These are phyloP conservation scores for Chymomyza costata DNA, from an alignment of 1,140 invertebrate genomes.

Conservation along the genomic window DNA sequence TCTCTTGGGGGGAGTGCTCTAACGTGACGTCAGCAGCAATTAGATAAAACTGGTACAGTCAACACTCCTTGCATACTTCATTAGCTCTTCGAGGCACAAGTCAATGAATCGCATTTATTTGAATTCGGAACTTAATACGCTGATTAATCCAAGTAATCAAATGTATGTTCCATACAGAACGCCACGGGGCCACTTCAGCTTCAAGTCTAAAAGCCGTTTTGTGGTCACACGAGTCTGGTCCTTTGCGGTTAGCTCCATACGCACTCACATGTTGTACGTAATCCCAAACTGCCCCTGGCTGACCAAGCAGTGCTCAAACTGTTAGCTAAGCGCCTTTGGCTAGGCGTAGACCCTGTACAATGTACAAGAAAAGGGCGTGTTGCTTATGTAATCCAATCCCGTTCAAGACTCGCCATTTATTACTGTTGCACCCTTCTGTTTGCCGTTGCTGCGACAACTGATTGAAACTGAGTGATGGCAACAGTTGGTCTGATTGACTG, in stretches of 20 bases:
- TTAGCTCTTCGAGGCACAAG: conserved; percentile 29
- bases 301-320: conserved; percentile 25
- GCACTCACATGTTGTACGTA: conserved; percentile 18
- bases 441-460: conserved; percentile 19
- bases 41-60: no score
- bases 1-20: conserved; percentile 33
- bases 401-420: conserved; percentile 47
- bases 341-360: conserved; percentile 6
- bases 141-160: conserved; percentile 62
- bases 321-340: conserved; percentile 17
- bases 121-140: conserved; percentile 18
- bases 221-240: conserved; percentile 38
- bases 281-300: conserved; percentile 8
- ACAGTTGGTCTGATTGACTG: conserved; percentile 70
- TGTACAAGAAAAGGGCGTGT: conserved; percentile 10
- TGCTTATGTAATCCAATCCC: conserved; percentile 65
- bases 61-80: conserved; percentile 15
- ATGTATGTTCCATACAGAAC: conserved; percentile 7
- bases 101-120: conserved; percentile 18
- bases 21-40: conserved; percentile 22
- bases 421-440: conserved; percentile 39
- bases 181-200: conserved; percentile 2
- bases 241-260: conserved; percentile 38
- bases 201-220: conserved; percentile 44
- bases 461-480: conserved; percentile 62